Conservation (phyloP, 2,113 vertebrate species). For the Pleuronectes platessa region DNA sequence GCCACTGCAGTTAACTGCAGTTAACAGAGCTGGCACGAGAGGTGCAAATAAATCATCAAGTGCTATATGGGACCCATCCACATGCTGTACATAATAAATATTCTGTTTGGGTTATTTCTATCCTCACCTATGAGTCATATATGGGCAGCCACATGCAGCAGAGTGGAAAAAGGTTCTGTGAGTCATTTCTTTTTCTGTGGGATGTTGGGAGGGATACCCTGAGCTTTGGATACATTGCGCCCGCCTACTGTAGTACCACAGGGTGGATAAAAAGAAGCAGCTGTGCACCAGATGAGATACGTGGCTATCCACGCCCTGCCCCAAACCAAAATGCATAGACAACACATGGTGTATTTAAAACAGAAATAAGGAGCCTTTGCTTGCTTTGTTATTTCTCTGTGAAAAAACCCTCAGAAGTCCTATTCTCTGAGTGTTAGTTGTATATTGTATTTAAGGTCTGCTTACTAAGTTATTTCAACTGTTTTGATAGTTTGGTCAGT, state of each 20-base stretch:
- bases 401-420: no score
- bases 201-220: conserved; percentile 15
- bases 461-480: not conserved
- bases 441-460: no score
- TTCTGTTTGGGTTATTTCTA: conserved; percentile 20
- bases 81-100: not conserved
- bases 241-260: not conserved
- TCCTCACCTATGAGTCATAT: conserved; percentile 38
- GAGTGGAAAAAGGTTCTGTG: conserved; percentile 16
- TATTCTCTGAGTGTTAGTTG: no score
- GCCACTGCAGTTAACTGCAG: not conserved
- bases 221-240: not conserved
- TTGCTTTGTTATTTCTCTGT: no score
- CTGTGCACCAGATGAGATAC: conserved; percentile 30
- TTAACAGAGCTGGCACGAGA: conserved; percentile 14
- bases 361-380: no score
- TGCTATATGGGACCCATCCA: not conserved
- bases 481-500: not conserved
- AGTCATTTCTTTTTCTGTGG: conserved; percentile 11
- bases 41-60: conserved; percentile 34
- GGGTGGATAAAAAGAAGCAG: conserved; percentile 6
- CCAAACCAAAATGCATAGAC: not conserved
- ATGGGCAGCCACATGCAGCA: conserved; percentile 1
- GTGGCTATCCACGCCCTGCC: not conserved
- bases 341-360: not conserved